Percentiles rank a stretch among this genome's conserved stretches.
Conservation (phyloP, 1,140 invertebrate species). For the Brachionus manjavacas region DNA sequence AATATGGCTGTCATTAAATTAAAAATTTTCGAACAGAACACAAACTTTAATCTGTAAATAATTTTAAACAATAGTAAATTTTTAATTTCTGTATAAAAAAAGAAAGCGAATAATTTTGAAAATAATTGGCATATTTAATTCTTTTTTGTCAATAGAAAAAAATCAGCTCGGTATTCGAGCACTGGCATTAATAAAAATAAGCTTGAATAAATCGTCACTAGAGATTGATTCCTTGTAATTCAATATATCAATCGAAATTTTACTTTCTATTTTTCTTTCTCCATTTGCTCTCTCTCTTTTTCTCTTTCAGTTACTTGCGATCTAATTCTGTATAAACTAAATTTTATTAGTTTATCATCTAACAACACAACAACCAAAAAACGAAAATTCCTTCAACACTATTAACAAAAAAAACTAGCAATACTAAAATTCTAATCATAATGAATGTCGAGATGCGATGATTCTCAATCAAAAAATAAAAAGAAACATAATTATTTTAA, state of each 20-base stretch:
- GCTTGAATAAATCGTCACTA: not conserved
- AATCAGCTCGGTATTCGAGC: not conserved
- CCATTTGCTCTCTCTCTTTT: not conserved
- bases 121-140: not conserved
- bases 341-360: conserved; percentile 22
- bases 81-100: not conserved
- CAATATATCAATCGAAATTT: not conserved
- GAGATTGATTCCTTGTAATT: not conserved
- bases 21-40: not conserved
- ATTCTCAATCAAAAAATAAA: conserved; percentile 37
- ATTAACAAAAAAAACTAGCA: conserved; percentile 9
- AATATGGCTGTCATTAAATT: conserved; percentile 41
- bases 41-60: conserved; percentile 37
- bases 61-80: conserved; percentile 16
- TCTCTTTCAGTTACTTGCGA: conserved; percentile 6
- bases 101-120: not conserved
- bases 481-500: conserved; percentile 39
- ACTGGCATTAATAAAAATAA: not conserved
- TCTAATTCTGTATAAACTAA: conserved; percentile 9
- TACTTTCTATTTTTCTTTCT: not conserved
- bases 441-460: conserved; percentile 39
- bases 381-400: not conserved
- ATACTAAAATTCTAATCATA: conserved; percentile 35
- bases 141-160: not conserved
- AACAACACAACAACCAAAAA: not conserved